phyloP scores from a whole-genome alignment of 2,113 vertebrate species.

The Electrona antarctica region DNA sequence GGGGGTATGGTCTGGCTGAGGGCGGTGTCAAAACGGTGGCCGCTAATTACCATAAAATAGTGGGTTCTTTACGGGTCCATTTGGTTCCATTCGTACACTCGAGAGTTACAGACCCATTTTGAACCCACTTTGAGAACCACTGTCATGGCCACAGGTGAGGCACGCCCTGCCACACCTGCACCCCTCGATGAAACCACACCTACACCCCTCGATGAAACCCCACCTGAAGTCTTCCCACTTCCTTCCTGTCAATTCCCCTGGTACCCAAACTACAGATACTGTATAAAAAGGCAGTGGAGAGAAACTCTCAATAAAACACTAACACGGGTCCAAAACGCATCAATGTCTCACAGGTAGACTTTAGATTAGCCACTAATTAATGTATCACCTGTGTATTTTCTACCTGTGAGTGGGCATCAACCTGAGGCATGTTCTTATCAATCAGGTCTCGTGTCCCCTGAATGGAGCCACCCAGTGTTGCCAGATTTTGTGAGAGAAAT shows the following conservation, averaged over 20 bases:
- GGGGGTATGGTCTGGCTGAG: neutral
- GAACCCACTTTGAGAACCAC: neutral
- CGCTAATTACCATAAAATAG: conserved; percentile 70
- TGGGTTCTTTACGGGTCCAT: too few relatives aligned
- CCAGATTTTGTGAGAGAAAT: neutral
- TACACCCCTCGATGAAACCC: conserved; percentile 36
- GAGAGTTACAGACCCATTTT: too few relatives aligned
- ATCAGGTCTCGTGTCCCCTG: conserved; percentile 14
- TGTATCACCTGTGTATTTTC: conserved; percentile 44
- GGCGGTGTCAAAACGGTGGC: conserved; percentile 61
- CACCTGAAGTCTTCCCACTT: conserved; percentile 54
- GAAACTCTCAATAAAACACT: conserved; percentile 60
- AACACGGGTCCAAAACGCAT: conserved; percentile 45
- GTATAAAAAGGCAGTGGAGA: conserved; percentile 31
- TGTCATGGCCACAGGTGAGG: conserved; percentile 43
- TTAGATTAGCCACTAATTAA: neutral
- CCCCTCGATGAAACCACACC: neutral
- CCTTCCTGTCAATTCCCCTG: conserved; percentile 51
- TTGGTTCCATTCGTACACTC: too few relatives aligned
- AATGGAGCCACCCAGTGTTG: neutral
- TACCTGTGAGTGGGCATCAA: conserved; percentile 22
- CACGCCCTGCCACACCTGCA: conserved; percentile 5
- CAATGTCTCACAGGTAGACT: conserved; percentile 6
- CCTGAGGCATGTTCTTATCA: conserved; percentile 19
- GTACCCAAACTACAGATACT: conserved; percentile 46